Conservation (phyloP, 2,888 invertebrate genomes). For the Habroteleia sp. region DNA sequence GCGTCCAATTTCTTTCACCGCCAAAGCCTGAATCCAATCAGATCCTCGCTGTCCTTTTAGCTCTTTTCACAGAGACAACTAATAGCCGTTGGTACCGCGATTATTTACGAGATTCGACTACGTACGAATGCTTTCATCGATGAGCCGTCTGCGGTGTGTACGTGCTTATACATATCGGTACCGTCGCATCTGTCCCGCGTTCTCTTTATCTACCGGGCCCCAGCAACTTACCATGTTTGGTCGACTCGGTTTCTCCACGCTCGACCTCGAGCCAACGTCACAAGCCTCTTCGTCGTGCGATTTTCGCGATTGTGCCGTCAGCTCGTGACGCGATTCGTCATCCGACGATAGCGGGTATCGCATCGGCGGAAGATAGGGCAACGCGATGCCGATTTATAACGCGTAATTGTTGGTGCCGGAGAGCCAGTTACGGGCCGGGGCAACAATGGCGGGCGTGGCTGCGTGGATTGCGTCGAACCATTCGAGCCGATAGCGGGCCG, state of each 20-base stretch:
- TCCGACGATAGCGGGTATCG: conserved; percentile 12
- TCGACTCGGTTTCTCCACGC: conserved; percentile 37
- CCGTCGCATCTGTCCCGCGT: conserved; percentile 56
- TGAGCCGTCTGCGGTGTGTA: conserved; percentile 22
- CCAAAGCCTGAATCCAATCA: neutral
- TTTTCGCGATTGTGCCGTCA: conserved; percentile 5
- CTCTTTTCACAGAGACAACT: conserved; percentile 12
- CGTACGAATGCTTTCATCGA: conserved; percentile 49
- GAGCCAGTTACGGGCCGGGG: conserved; percentile 37
- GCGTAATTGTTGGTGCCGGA: conserved; percentile 52
- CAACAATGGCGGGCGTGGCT: conserved; percentile 62
- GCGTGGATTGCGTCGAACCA: no score
- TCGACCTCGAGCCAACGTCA: neutral
- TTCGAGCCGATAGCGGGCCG: conserved; percentile 2
- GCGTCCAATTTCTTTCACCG: neutral
- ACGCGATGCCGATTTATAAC: conserved; percentile 31
- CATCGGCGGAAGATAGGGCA: conserved; percentile 19
- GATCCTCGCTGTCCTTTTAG: neutral
- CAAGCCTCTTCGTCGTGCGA: neutral
- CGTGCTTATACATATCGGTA: conserved; percentile 34
- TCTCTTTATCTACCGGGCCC: conserved; percentile 40
- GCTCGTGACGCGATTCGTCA: conserved; percentile 22
- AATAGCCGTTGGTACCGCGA: conserved; percentile 31
- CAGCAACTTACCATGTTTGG: conserved; percentile 61
- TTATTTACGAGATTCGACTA: conserved; percentile 46